Evolutionary conservation across 2,113 vertebrate genomes (phyloP).

Genomic region (Cygnus buccinator): DNA sequence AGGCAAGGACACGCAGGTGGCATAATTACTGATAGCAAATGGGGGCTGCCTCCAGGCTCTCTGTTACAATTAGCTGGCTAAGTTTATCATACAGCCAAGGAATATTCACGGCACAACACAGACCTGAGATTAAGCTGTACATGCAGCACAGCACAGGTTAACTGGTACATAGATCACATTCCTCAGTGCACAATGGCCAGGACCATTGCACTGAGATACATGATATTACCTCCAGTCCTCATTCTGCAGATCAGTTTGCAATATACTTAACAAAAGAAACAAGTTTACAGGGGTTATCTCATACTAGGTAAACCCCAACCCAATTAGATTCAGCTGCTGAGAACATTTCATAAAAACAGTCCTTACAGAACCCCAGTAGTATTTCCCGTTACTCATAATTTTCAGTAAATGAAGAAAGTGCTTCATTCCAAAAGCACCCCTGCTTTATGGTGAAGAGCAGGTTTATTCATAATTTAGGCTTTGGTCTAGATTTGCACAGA

Average conservation of each 20-base stretch:
- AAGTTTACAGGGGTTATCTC: background rate
- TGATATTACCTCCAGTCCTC: background rate
- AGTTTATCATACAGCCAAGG: background rate
- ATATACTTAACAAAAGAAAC: background rate
- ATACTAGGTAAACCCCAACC: background rate
- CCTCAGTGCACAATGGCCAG: rapidly evolving
- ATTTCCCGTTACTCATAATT: background rate
- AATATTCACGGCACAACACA: background rate
- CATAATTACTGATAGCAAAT: background rate
- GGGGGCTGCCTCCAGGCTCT: background rate
- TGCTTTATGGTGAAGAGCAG: background rate
- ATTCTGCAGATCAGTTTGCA: background rate
- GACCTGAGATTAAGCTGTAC: background rate
- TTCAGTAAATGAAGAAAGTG: background rate
- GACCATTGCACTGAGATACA: background rate
- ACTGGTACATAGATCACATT: background rate
- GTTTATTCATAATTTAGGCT: background rate
- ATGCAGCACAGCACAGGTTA: background rate
- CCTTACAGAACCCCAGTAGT: background rate
- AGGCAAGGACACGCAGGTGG: background rate
- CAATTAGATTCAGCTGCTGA: background rate
- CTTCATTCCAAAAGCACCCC: background rate
- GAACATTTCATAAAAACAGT: background rate
- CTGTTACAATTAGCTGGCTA: background rate
- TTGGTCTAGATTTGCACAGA: background rate